These are phyloP conservation scores for Artibeus jamaicensis DNA, from an alignment of 2,797 vertebrate genomes.

Conservation along the genomic window DNA sequence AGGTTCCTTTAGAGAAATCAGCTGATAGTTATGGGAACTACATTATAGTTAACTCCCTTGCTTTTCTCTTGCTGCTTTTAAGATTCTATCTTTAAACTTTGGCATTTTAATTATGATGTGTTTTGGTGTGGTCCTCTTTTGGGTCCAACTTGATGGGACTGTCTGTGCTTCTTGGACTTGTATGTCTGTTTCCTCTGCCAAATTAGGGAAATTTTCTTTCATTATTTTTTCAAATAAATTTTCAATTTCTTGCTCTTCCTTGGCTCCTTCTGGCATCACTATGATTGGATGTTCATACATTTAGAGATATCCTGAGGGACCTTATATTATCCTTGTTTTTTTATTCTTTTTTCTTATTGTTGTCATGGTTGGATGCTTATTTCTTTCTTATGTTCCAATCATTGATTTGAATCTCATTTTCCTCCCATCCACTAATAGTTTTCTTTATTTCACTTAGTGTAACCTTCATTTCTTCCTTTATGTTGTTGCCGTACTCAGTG, in stretches of 20 bases:
- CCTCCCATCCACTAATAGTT: background rate
- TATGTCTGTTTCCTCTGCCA: background rate
- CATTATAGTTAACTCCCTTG: too few species aligned
- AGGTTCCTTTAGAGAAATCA: too few species aligned
- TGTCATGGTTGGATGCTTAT: background rate
- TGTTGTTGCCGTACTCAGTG: background rate
- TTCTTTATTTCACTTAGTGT: background rate
- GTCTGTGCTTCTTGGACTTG: background rate
- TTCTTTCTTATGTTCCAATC: background rate
- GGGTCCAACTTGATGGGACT: background rate
- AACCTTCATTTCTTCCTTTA: background rate
- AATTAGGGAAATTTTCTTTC: background rate
- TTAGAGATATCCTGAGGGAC: background rate
- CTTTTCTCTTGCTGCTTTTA: too few species aligned
- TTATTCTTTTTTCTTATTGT: background rate
- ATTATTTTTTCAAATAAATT: background rate
- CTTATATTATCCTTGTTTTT: background rate
- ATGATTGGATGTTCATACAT: background rate
- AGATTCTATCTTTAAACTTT: background rate
- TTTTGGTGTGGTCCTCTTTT: background rate
- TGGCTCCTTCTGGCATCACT: background rate
- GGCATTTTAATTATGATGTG: background rate
- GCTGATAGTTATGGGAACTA: too few species aligned
- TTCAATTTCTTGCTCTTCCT: background rate
- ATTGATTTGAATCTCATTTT: background rate